phyloP scores from a whole-genome alignment of 2,113 vertebrate species.

The Elaphurus davidianus region DNA sequence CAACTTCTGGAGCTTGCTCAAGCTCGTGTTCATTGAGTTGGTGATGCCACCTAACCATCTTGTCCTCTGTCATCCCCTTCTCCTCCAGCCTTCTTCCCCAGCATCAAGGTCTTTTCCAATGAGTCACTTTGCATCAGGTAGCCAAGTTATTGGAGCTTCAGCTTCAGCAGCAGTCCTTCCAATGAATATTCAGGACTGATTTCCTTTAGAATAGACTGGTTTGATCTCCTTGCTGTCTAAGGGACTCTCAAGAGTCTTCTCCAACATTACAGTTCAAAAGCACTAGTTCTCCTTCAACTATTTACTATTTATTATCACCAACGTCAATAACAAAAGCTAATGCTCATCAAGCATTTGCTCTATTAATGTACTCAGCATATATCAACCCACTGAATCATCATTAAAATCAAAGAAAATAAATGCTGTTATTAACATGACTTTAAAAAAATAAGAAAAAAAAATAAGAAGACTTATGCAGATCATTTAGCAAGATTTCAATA shows the following conservation, averaged over 20 bases:
- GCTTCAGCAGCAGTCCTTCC: background rate
- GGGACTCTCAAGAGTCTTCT: background rate
- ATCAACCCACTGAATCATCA: background rate
- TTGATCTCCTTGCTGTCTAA: background rate
- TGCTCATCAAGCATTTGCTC: background rate
- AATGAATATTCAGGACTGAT: background rate
- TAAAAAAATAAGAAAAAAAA: background rate
- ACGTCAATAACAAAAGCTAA: background rate
- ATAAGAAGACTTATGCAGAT: background rate
- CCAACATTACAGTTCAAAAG: background rate
- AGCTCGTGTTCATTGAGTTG: background rate
- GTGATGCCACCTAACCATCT: background rate
- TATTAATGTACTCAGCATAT: background rate
- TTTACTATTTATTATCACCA: background rate
- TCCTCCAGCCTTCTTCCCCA: background rate
- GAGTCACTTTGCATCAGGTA: background rate
- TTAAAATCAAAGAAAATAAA: background rate
- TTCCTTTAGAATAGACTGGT: background rate
- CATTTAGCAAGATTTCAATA: background rate
- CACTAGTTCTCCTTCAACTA: background rate
- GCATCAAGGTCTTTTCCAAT: background rate
- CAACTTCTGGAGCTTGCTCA: background rate
- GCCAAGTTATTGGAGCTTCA: background rate
- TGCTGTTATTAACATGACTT: background rate
- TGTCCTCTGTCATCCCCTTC: background rate